These are phyloP conservation scores for Branchellion lobata DNA, from an alignment of 2,888 invertebrate genomes.

Conservation along the genomic window DNA sequence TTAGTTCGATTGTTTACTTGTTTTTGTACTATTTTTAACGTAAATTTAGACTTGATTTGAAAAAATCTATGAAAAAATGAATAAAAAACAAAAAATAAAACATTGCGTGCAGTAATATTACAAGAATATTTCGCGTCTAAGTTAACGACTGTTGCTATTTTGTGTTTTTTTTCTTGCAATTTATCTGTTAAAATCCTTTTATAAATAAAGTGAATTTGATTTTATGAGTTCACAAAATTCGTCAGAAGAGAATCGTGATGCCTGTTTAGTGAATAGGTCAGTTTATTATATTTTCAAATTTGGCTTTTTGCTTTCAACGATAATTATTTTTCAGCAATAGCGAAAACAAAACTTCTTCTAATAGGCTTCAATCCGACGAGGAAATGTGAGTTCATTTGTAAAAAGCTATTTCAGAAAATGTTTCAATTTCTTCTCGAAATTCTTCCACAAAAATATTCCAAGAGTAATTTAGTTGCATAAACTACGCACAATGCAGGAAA, in stretches of 20 bases:
- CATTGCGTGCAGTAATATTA: no score
- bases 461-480: no score
- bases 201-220: neutral
- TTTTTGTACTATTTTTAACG: no score
- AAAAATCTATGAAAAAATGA: no score
- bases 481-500: slow-evolving; percentile 55
- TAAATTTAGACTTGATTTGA: no score
- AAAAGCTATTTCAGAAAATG: neutral
- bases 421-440: slow-evolving; percentile 25
- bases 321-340: neutral
- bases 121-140: neutral
- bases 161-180: no score
- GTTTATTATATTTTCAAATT: neutral
- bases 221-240: neutral
- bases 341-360: neutral
- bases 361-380: neutral
- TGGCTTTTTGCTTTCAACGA: neutral
- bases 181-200: neutral
- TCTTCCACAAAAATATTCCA: no score
- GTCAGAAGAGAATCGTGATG: neutral
- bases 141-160: neutral
- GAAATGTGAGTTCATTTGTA: slow-evolving; percentile 7
- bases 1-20: no score
- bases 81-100: no score
- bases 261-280: neutral